A percentile compares a stretch with the other conserved stretches of the same genome.
Evolutionary conservation across 2,888 invertebrate genomes (phyloP).

Genomic region (Brachyptera risi): DNA sequence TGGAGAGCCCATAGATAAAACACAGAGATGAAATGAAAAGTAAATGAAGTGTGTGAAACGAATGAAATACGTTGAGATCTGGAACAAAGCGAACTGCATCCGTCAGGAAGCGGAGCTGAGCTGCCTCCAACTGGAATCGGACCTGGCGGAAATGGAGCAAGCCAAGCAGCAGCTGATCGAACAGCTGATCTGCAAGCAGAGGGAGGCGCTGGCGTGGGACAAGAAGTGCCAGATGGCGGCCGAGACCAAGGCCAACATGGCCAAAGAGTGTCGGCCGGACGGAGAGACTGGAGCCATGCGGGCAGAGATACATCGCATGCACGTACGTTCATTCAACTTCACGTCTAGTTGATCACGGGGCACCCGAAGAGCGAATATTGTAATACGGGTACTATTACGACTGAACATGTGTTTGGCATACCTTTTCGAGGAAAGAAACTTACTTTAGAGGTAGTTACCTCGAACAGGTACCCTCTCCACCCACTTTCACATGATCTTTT

Average conservation of each 20-base stretch:
- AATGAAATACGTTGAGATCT: too few relatives aligned
- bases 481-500: too few relatives aligned
- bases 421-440: too few relatives aligned
- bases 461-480: too few relatives aligned
- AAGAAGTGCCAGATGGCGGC: conserved; percentile 69
- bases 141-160: conserved; percentile 60
- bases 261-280: conserved; percentile 57
- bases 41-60: too few relatives aligned
- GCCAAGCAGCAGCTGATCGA: conserved; percentile 63
- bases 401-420: too few relatives aligned
- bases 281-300: conserved; percentile 75
- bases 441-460: not conserved
- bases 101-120: conserved; percentile 67
- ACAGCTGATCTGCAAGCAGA: conserved; percentile 57
- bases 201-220: conserved; percentile 75
- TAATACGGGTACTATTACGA: too few relatives aligned
- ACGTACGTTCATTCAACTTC: conserved; percentile 55
- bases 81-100: too few relatives aligned
- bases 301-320: conserved; percentile 79
- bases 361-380: too few relatives aligned
- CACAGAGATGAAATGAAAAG: too few relatives aligned
- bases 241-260: conserved; percentile 65
- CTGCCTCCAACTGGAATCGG: conserved; percentile 61
- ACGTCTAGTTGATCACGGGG: too few relatives aligned
- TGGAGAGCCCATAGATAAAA: too few relatives aligned